Evolutionary conservation across 2,888 invertebrate species (phyloP), one percentile per base, ranked within the genome.

Genomic region (Bembecia ichneumoniformis): DNA sequence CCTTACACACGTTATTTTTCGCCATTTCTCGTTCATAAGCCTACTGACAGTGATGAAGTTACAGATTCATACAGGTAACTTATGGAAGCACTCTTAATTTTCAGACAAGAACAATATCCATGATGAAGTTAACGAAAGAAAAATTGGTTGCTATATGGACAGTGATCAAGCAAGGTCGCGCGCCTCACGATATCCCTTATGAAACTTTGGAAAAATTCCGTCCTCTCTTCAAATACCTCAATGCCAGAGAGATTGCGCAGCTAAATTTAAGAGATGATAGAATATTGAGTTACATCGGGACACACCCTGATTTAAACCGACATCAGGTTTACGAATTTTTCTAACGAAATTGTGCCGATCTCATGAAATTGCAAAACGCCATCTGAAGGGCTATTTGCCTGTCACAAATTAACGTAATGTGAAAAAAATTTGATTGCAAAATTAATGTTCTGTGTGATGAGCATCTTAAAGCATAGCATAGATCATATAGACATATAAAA

Each of bases 51-150:
- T 20, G 7, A 20, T 20, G 5, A 20, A 5, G 5, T 20, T 20
- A 7, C 1, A 20, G 20, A 20, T 20, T 20, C 5, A 20, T 20
- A 7, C 9, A 28, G 2, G 9, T 28, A n/a, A 7, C 28, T 28
- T 28, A 28, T 28, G 9, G 9, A 28, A 28, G 28, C 28, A 28
- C 9, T 28, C 3, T 11, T 43, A 2, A 3, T 4, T 46, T 48
- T 11, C 53, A 86, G 86, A 71, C 82, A 16, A 70, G 82, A 13
- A 71, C 83, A 1, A 83, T 87, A 66, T 62, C 86, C 1, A 84
- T 86, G 83, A 76, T 87, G 80, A 78, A 66, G 44, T 61, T 86
- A 53, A 64, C 72, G 0, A 66, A 62, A 1, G 86, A 86, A 52
- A 87, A 87, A 58, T 52, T 82, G 3, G 64, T 65, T 5, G 74